Evolutionary conservation across 2,797 vertebrate genomes (phyloP).

Genomic region (Erpetoichthys calabaricus): DNA sequence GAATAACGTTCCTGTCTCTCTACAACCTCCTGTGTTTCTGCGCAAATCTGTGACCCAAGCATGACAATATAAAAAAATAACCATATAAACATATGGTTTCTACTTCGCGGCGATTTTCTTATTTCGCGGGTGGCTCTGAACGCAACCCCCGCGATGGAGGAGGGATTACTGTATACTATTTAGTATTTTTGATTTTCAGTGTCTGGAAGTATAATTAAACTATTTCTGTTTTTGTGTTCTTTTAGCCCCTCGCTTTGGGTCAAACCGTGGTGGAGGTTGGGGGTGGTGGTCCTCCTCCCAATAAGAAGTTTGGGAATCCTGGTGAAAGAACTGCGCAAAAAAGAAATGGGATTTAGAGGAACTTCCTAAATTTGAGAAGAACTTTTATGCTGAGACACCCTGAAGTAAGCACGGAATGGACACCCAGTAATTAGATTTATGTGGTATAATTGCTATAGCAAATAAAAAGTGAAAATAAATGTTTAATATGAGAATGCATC

Average conservation of each 20-base stretch:
- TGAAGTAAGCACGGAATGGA: slow-evolving; percentile 66
- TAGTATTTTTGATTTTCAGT: not conserved
- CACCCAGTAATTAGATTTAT: slow-evolving; percentile 24
- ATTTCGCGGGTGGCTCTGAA: too few species aligned
- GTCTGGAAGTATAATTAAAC: not conserved
- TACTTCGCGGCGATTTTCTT: too few species aligned
- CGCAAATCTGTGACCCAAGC: too few species aligned
- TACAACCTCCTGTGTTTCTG: too few species aligned
- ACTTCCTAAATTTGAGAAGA: slow-evolving; percentile 94
- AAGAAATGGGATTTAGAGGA: slow-evolving; percentile 91
- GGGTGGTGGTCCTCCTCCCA: slow-evolving; percentile 52
- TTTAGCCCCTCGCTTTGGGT: slow-evolving; percentile 55
- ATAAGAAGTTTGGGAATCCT: slow-evolving; percentile 90
- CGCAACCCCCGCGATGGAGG: too few species aligned
- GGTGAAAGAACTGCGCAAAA: slow-evolving; percentile 53
- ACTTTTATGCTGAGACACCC: slow-evolving; percentile 82
- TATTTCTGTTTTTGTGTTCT: not conserved
- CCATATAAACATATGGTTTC: too few species aligned
- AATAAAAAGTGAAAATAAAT: not conserved
- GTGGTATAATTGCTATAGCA: not conserved
- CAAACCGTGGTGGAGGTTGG: slow-evolving; percentile 36
- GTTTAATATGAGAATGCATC: not conserved
- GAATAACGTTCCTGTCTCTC: too few species aligned
- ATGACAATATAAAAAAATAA: too few species aligned
- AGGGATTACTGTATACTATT: too few species aligned